Evolutionary conservation across 2,113 vertebrate genomes (phyloP).

Genomic region (Leucoraja erinaceus): DNA sequence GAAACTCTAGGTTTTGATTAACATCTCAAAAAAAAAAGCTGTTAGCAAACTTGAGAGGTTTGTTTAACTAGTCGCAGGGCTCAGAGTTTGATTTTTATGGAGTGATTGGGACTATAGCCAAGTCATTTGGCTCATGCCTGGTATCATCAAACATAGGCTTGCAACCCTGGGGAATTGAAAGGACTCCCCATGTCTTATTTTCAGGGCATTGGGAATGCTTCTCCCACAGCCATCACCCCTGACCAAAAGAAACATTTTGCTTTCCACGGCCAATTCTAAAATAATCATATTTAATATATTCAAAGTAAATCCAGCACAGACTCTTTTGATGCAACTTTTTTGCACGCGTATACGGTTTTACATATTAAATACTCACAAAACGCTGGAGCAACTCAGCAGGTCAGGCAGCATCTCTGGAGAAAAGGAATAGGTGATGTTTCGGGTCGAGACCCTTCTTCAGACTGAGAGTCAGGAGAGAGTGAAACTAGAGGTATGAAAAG

Average conservation of each 20-base stretch:
- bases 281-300: background rate
- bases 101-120: background rate
- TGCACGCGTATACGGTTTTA: background rate
- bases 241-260: background rate
- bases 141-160: background rate
- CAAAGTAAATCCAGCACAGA: background rate
- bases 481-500: too few species aligned
- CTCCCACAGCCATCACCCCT: background rate
- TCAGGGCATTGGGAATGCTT: background rate
- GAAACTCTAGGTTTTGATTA: background rate
- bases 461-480: too few species aligned
- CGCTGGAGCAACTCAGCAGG: too few species aligned
- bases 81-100: background rate
- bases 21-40: background rate
- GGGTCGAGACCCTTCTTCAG: too few species aligned
- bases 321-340: background rate
- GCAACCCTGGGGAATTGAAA: background rate
- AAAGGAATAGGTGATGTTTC: too few species aligned
- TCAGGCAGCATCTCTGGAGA: too few species aligned
- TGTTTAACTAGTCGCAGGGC: background rate
- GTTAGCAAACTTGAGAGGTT: background rate
- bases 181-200: background rate
- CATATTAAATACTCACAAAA: background rate
- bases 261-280: background rate
- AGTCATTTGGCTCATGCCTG: background rate